Conservation (phyloP, 2,888 invertebrate species). For the Drosophila vallismaia region DNA sequence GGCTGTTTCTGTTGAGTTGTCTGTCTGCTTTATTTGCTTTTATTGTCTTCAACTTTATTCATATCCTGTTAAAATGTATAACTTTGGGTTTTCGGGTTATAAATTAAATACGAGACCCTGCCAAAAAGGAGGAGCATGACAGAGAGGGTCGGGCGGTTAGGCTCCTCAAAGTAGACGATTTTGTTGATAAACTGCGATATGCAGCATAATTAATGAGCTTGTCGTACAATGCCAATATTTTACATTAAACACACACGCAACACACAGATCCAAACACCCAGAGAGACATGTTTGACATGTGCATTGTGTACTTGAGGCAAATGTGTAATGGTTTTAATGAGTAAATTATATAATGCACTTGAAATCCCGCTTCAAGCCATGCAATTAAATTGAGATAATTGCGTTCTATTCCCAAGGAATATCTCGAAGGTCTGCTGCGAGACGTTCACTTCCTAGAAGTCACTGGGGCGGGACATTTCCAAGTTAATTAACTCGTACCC, state of each 20-base stretch:
- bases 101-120: conserved; percentile 65
- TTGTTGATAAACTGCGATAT: conserved; percentile 78
- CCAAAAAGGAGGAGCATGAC: neutral
- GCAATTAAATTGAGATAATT: conserved; percentile 48
- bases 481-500: conserved; percentile 40
- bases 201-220: conserved; percentile 77
- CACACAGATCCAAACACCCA: conserved; percentile 12
- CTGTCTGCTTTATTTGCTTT: conserved; percentile 72
- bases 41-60: conserved; percentile 80
- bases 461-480: conserved; percentile 1
- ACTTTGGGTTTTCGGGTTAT: conserved; percentile 78
- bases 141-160: conserved; percentile 46
- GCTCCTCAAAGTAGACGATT: conserved; percentile 69
- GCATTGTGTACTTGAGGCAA: conserved; percentile 46
- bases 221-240: conserved; percentile 78
- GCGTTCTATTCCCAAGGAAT: conserved; percentile 30
- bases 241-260: conserved; percentile 57
- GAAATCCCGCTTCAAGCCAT: conserved; percentile 44
- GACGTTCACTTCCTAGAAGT: conserved; percentile 2
- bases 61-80: conserved; percentile 79
- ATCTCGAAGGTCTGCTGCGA: neutral
- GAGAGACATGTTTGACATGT: conserved; percentile 31
- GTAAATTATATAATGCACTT: conserved; percentile 62
- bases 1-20: conserved; percentile 44
- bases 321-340: conserved; percentile 70